phyloP scores from a whole-genome alignment of 2,797 vertebrate genomes.

The Bovichtus variegatus region DNA sequence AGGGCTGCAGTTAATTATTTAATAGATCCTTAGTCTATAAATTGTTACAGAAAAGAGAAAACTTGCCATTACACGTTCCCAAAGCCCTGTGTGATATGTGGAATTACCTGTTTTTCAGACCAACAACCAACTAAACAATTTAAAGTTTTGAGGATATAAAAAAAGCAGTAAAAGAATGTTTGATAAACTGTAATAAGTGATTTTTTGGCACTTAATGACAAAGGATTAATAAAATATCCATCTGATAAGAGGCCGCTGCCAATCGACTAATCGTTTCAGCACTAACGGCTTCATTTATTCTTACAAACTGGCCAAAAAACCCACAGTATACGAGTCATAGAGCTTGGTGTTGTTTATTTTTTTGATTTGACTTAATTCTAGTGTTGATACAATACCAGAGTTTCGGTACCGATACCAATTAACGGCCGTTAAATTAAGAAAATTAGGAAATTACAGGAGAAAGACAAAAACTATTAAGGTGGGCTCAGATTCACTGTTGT shows the following conservation, averaged over 20 bases:
- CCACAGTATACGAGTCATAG: no score
- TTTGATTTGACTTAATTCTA: background rate
- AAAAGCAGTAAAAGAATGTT: background rate
- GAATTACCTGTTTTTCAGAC: background rate
- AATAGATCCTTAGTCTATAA: background rate
- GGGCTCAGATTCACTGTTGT: background rate
- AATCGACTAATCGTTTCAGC: background rate
- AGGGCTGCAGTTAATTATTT: background rate
- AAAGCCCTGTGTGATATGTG: background rate
- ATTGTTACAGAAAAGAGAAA: background rate
- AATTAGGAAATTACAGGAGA: conserved; percentile 1
- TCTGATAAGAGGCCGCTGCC: background rate
- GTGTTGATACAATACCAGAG: no score
- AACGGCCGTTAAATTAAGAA: background rate
- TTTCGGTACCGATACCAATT: background rate
- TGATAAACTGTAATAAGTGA: background rate
- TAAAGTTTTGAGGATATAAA: background rate
- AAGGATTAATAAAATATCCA: background rate
- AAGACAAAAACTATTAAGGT: background rate
- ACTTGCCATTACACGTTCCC: background rate
- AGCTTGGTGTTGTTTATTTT: no score
- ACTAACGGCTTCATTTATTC: background rate
- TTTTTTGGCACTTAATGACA: background rate
- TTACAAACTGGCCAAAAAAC: background rate
- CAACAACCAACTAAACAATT: background rate